Base-by-base conservation (phyloP, 2,888 invertebrate genomes). In the Agriotes lineatus region DNA sequence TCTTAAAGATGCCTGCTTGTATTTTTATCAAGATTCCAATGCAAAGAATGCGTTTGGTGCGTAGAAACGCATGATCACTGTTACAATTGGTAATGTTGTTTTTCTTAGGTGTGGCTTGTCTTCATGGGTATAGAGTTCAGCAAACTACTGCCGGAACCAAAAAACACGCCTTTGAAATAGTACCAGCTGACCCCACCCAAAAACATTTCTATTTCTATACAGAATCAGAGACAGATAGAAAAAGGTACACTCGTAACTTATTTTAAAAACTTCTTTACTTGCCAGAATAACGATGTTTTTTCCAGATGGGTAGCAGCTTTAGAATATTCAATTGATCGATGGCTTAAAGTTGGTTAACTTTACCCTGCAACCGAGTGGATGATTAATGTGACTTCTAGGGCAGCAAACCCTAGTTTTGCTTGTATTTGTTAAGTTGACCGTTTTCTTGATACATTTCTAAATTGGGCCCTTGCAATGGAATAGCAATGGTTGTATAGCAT, bases 101-200 rank as follows among this genome's bases (percentile, higher is more conserved):
- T 12, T 12, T 16, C 12, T 20, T 20, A 56, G 56, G 96, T 67
- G 95, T 97, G 86, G 94, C 95, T 50, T 96, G 96, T 83, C 89
- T 98, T 45, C 97, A 97, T 83, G 97, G 97, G 57, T 97, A 96
- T 85, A 90, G 92, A 81, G 94, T 97, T 74, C 96, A 96, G 85
- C 93, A 91, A 44, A 90, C 93, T 73, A 90, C 92, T 25, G 89
- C 93, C 3, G 93, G 94, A n/a, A 94, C 94, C 56, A 94, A 95
- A 85, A 96, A 96, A 82, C 93, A 93, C 82, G 94, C 96, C 14
- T 97, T 97, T 83, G 96, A 96, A 85, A 90, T 96, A 65, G 89
- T 94, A 82, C 96, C 97, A 57, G 93, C 96, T 0, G 96, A 96
- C 79, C 88, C 93, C 0, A 93, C 91, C 76, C 92, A 96, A 82